Evolutionary conservation across 2,797 vertebrate species (phyloP), one percentile per base, ranked within the genome.

Genomic region (Aldrovandia affinis): DNA sequence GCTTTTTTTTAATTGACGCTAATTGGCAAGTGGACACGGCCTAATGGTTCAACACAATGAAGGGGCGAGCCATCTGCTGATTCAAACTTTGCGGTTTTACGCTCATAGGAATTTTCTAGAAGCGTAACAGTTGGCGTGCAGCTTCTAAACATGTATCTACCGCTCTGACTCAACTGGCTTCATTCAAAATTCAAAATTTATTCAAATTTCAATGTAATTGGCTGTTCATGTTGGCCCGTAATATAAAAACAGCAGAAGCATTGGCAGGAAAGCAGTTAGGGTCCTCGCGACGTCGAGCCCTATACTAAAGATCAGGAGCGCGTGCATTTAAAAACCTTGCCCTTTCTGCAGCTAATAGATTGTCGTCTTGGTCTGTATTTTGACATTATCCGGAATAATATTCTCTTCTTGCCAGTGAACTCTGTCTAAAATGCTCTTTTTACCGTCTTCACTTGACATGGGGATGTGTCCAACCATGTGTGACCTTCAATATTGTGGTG

Each of bases 1-100:
- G 50, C 50, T n/a, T 15, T 39, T 50, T 78, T 47, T 80, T 85
- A 57, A 81, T 77, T 81, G 79, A 47, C 52, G 25, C 36, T 81
- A 73, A 84, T 50, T 75, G 83, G 63, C 25, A 47, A 75, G 18
- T 30, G 65, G 52, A 75, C 68, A 47, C 39, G 54, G 28, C 36
- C 65, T 73, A 22, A 20, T 70, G 61, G 61, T 81, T 25, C 44
- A 57, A 30, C 15, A 85, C 80, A 63, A 63, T 73, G 36, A 36
- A 59, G 54, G 2, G 52, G 52, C 54, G 14, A 22, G 39, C 79
- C 79, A 81, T 75, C 79, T 81, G 65, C 78, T 28, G 3, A 75
- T 79, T 42, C 22, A 81, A 30, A 61, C 79, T 55, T 80, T 80
- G 78, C 28, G 78, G 79, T 42, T 81, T 81, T 59, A 8, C 55